These are phyloP conservation scores for Trichogramma evanescens DNA, from an alignment of 2,888 invertebrate species.

Conservation along the genomic window DNA sequence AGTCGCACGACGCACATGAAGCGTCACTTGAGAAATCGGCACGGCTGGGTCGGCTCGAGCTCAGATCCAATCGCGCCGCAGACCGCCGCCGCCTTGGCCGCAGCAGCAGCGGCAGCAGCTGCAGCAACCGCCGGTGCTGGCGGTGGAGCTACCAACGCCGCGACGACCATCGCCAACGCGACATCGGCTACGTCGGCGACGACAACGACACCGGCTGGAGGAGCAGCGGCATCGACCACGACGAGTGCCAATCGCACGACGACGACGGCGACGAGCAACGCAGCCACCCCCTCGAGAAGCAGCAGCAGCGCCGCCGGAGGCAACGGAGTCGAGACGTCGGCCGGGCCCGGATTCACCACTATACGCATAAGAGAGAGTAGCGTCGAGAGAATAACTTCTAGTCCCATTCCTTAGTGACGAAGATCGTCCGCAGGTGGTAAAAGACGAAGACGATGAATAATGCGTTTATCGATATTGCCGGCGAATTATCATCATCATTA, in stretches of 20 bases:
- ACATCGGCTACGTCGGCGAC: slow-evolving; percentile 22
- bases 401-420: slow-evolving; percentile 45
- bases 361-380: slow-evolving; percentile 47
- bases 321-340: slow-evolving; percentile 23
- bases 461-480: too few relatives aligned
- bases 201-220: slow-evolving; percentile 16
- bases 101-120: slow-evolving; percentile 24
- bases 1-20: slow-evolving; percentile 49
- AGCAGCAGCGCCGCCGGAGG: background rate
- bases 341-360: slow-evolving; percentile 41
- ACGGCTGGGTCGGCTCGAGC: slow-evolving; percentile 43
- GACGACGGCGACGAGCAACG: slow-evolving; percentile 3
- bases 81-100: slow-evolving; percentile 25
- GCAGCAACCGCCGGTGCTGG: background rate
- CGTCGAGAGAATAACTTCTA: slow-evolving; percentile 46
- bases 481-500: too few relatives aligned
- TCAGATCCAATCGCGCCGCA: slow-evolving; percentile 27
- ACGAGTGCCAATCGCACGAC: background rate
- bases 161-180: background rate
- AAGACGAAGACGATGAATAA: background rate
- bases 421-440: too few relatives aligned
- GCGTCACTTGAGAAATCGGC: slow-evolving; percentile 46
- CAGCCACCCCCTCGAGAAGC: background rate
- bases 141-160: too few relatives aligned
- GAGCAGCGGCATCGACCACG: slow-evolving; percentile 9